Percentiles rank a stretch among this genome's conserved stretches.
Evolutionary conservation across 2,113 vertebrate species (phyloP).

Genomic region (Chlorodrepanis virens): DNA sequence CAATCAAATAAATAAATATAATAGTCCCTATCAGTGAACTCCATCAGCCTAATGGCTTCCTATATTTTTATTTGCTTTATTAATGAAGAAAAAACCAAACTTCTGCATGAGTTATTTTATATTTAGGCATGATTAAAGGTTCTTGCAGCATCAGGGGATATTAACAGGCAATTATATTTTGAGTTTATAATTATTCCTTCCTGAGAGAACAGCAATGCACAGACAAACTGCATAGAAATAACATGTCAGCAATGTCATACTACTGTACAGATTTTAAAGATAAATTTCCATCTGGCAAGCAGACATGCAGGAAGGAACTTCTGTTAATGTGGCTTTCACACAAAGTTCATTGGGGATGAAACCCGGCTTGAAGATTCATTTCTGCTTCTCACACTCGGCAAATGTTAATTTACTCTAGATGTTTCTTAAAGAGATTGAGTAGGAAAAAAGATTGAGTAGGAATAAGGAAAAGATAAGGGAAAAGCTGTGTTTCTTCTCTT

Average conservation of each 20-base stretch:
- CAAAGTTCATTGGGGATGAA: background rate
- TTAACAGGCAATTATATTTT: conserved; percentile 2
- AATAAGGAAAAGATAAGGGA: background rate
- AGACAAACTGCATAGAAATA: conserved; percentile 33
- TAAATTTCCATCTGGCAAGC: conserved; percentile 65
- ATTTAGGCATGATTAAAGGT: background rate
- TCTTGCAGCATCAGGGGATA: background rate
- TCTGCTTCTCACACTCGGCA: background rate
- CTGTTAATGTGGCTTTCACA: conserved; percentile 5
- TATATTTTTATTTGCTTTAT: conserved; percentile 11
- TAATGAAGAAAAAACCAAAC: background rate
- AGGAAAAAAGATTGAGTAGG: background rate
- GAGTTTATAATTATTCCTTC: conserved; percentile 31
- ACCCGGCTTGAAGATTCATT: background rate
- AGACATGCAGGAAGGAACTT: conserved; percentile 42
- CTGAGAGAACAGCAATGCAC: background rate
- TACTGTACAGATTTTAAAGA: conserved; percentile 61
- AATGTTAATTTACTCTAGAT: background rate
- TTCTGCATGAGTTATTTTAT: background rate
- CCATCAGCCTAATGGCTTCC: background rate
- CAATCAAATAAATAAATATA: background rate
- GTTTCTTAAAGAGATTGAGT: background rate
- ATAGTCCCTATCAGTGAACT: background rate
- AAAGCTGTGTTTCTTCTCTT: background rate
- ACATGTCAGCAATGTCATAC: conserved; percentile 46